Evolutionary conservation across 2,113 vertebrate species (phyloP).

Genomic region (Megaleporinus macrocephalus): DNA sequence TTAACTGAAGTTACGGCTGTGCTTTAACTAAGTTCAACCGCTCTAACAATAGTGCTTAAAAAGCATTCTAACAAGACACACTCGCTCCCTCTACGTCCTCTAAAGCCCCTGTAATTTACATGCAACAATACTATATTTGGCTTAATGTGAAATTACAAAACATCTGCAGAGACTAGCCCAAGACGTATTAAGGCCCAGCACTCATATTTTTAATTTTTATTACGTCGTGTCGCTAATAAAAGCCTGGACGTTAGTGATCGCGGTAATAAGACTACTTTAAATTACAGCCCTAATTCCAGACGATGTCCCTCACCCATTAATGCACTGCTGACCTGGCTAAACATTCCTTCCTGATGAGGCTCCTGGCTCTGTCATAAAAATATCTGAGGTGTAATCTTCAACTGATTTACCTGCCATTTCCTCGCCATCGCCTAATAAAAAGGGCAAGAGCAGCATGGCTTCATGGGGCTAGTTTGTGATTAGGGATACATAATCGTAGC

Average conservation of each 20-base stretch:
- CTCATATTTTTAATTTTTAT: conserved; percentile 49
- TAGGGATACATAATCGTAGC: conserved; percentile 59
- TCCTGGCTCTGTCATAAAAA: conserved; percentile 60
- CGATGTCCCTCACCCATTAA: conserved; percentile 52
- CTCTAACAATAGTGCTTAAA: conserved; percentile 51
- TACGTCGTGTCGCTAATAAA: conserved; percentile 53
- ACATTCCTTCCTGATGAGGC: conserved; percentile 56
- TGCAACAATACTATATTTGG: conserved; percentile 50
- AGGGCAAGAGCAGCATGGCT: conserved; percentile 48
- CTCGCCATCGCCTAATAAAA: conserved; percentile 56
- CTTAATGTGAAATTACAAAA: conserved; percentile 29
- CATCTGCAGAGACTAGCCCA: conserved; percentile 33
- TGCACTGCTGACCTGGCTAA: conserved; percentile 60
- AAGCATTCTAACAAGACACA: conserved; percentile 44
- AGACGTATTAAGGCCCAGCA: conserved; percentile 37
- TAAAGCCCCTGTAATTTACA: conserved; percentile 23
- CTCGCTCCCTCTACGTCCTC: not conserved
- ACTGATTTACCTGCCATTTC: conserved; percentile 60
- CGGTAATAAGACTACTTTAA: conserved; percentile 59
- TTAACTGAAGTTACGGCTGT: conserved; percentile 24
- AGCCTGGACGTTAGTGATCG: conserved; percentile 57
- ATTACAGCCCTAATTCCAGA: conserved; percentile 60
- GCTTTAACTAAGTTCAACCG: conserved; percentile 39
- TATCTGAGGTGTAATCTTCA: conserved; percentile 59
- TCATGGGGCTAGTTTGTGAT: conserved; percentile 56